Base-by-base conservation (phyloP, 2,113 vertebrate species). In the Pomatorhinus ruficollis region DNA sequence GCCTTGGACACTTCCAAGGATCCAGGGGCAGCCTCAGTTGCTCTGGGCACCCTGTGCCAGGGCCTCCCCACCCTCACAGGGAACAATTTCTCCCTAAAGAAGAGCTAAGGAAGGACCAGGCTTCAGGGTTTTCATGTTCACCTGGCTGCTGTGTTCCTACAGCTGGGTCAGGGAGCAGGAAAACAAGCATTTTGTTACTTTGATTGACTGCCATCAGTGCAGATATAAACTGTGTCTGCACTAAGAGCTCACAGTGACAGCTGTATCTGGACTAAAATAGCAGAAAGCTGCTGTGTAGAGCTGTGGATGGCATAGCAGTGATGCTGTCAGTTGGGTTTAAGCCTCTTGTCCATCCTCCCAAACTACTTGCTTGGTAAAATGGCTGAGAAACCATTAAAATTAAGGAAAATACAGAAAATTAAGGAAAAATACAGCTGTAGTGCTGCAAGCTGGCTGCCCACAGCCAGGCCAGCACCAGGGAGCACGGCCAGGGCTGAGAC, bases 401-500 rank as follows among this genome's bases (percentile, higher is more conserved):
- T 14, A 33, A 49, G 9, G 13, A 49, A 56, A 87, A 60, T 13
- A 19, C 24, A 39, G 35, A 49, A 78, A 88, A 88, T 7, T 24
- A 33, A 35, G 15, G 10, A 49, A 50, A 87, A 64, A 27, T 11
- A 40, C 6, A 30, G 20, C n/a, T 47, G 5, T 4, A 27, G 30
- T n/a, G 37, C 37, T 54, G 40, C 42, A 25, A 71, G 11, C 18
- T 24, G 25, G 30, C 45, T 61, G 37, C 35, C 42, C 37, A n/a
- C 0, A 1, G 56, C 45, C 28, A 49, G 33, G 9, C 16, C 3
- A 4, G 27, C 33, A 42, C 6, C 2, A 3, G 9, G 14, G 42
- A 57, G 12, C 52, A 15, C 33, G 66, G 20, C 21, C 28, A 22
- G 52, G n/a, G n/a, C 18, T 77, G n/a, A 57, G 37, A 12, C 5